A percentile compares a stretch with the other conserved stretches of the same genome.
These are phyloP conservation scores for Hybos culiciformis DNA, from an alignment of 2,888 invertebrate species.

Conservation along the genomic window DNA sequence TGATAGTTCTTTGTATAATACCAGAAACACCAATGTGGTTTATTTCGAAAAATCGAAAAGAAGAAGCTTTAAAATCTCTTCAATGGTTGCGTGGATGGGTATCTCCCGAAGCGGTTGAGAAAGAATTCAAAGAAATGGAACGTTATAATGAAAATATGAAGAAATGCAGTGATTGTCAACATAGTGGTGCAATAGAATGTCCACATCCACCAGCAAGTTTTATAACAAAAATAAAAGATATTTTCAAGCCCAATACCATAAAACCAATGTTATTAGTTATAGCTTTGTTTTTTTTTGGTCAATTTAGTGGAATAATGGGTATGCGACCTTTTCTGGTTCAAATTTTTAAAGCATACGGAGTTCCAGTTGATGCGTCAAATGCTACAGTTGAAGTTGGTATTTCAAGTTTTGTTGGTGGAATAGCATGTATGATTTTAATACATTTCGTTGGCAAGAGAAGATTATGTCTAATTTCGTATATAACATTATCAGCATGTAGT, in stretches of 20 bases:
- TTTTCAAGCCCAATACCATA: conserved; percentile 40
- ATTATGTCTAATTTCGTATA: no score
- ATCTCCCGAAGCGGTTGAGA: conserved; percentile 14
- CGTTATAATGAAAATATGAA: conserved; percentile 14
- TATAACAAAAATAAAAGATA: conserved; percentile 21
- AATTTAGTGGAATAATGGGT: conserved; percentile 38
- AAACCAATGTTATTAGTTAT: conserved; percentile 40
- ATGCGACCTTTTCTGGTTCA: conserved; percentile 44
- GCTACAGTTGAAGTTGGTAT: conserved; percentile 41
- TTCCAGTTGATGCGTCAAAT: conserved; percentile 32
- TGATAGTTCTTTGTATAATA: conserved; percentile 40
- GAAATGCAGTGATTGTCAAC: conserved; percentile 14
- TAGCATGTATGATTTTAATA: conserved; percentile 35
- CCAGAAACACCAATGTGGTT: conserved; percentile 48
- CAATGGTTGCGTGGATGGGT: conserved; percentile 39
- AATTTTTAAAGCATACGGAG: conserved; percentile 34
- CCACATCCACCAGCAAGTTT: conserved; percentile 26
- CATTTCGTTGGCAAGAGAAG: conserved; percentile 39
- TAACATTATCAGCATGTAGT: no score
- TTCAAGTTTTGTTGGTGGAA: conserved; percentile 35
- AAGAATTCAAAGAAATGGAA: conserved; percentile 16
- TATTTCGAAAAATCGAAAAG: conserved; percentile 40
- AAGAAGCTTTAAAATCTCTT: conserved; percentile 41
- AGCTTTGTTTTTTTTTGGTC: conserved; percentile 41
- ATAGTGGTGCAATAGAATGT: conserved; percentile 14